phyloP scores from a whole-genome alignment of 2,113 vertebrate species.

The Macroglossus sobrinus region DNA sequence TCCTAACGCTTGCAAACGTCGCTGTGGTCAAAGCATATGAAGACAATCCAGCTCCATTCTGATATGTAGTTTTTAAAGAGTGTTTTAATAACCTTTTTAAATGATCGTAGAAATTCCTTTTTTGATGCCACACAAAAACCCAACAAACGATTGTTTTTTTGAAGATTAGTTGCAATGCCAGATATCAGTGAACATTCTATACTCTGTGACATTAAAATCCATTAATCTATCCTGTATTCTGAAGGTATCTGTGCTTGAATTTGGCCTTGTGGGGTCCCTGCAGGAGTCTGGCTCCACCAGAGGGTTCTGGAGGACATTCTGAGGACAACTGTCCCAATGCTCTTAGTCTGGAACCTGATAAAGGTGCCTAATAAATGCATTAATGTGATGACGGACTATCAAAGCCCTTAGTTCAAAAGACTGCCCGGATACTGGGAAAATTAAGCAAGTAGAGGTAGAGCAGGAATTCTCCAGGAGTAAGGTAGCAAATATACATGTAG shows the following conservation, averaged over 20 bases:
- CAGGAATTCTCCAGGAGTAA: not conserved
- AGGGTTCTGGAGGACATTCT: not conserved
- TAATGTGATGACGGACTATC: not conserved
- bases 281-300: not conserved
- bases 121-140: not conserved
- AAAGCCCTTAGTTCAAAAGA: not conserved
- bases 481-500: accelerated
- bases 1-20: not conserved
- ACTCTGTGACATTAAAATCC: not conserved
- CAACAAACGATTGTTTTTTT: not conserved
- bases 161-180: not conserved
- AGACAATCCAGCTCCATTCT: not conserved
- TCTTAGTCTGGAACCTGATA: not conserved
- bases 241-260: not conserved
- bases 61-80: not conserved
- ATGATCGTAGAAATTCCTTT: not conserved
- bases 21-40: not conserved
- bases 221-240: not conserved
- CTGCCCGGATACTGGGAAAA: not conserved
- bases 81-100: not conserved
- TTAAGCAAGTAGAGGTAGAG: not conserved
- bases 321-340: not conserved
- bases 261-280: not conserved
- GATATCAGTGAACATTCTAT: not conserved
- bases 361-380: not conserved